Evolutionary conservation across 2,797 vertebrate species (phyloP), one percentile per base, ranked within the genome.

Genomic region (Perodicticus potto): DNA sequence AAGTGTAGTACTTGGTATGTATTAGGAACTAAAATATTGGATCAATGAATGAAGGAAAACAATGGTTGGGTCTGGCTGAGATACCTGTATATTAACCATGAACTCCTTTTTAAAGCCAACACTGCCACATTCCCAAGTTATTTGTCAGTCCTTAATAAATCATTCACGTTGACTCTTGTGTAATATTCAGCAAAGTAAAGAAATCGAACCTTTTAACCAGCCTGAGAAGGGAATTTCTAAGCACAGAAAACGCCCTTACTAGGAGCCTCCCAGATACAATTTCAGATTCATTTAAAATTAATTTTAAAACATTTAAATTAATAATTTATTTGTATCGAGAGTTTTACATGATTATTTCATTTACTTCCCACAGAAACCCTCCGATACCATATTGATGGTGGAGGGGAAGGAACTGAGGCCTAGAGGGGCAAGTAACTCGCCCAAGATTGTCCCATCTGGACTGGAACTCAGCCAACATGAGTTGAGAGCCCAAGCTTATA

Each of bases 321-420:
- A 82, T 83, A 37, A 73, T 76, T 78, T 82, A 45, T 70, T 59
- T 92, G 89, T 83, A 86, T 17, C 81, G 55, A 80, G 70, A 84
- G 14, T 1, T 74, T 55, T 91, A 49, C 20, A 29, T 45, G 55
- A 59, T 85, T 45, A 49, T n/a, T 63, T 19, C 13, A 23, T 76
- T 40, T 78, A 72, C 45, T 45, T 61, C 13, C 80, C 19, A 22
- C 0, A 9, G 37, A 13, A 63, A 25, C 16, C 55, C 40, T 55
- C 22, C 34, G 29, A 72, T 32, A 63, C 25, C 45, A 27, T 49
- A 34, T 40, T 73, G 40, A 53, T 80, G 40, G 27, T 61, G 57
- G 20, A 29, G 9, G 53, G 17, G 34, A 86, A 57, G 59, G 37
- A 29, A 55, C 10, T 43, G 11, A 69, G 49, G n/a, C 57, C 45